Evolutionary conservation across 2,888 invertebrate genomes (phyloP).

Genomic region (Crocallis elinguaria): DNA sequence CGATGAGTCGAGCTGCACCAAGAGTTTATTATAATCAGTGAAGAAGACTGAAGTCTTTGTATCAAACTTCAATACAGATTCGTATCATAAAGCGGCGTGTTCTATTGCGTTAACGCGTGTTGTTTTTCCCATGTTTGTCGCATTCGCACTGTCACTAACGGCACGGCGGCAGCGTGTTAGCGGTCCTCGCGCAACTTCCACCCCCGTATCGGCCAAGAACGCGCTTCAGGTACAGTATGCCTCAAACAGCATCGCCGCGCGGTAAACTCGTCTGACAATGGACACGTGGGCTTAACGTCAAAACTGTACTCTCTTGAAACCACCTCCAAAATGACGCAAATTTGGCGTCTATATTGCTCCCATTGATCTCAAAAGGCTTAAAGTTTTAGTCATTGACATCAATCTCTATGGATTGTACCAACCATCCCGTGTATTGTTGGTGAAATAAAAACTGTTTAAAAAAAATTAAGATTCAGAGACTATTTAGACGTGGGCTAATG

Average conservation of each 20-base stretch:
- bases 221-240: conserved; percentile 87
- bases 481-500: too few relatives aligned
- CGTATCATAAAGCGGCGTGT: conserved; percentile 44
- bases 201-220: conserved; percentile 86
- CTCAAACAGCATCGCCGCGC: conserved; percentile 77
- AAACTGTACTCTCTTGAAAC: conserved; percentile 27
- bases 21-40: too few relatives aligned
- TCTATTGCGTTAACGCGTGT: conserved; percentile 78
- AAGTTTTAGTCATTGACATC: too few relatives aligned
- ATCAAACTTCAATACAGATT: conserved; percentile 14
- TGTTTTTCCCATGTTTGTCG: conserved; percentile 79
- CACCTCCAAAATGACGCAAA: neutral
- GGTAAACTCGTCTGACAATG: conserved; percentile 58
- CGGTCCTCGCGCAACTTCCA: conserved; percentile 82
- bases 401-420: too few relatives aligned
- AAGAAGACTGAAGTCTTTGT: too few relatives aligned
- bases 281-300: conserved; percentile 54
- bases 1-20: too few relatives aligned
- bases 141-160: conserved; percentile 79
- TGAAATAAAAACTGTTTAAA: too few relatives aligned
- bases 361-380: too few relatives aligned
- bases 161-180: conserved; percentile 78
- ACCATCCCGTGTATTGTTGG: too few relatives aligned
- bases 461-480: too few relatives aligned
- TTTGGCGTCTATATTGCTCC: neutral